Base-by-base conservation (phyloP, 1,140 invertebrate genomes). In the Mycetomoellerius zeteki region DNA sequence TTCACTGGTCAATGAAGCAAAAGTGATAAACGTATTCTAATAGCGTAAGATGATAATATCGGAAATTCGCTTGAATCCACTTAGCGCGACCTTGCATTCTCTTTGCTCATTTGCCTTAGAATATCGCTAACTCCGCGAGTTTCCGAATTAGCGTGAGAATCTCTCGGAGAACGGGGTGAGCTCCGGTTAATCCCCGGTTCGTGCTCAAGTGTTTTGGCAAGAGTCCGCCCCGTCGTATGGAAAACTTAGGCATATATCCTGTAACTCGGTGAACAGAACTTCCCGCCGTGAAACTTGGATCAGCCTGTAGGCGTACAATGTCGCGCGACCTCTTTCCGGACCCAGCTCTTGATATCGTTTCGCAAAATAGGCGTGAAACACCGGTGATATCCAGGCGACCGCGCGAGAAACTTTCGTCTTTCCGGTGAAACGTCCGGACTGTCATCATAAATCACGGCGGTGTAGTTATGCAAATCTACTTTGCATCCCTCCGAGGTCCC, bases 391-490 rank as follows among this genome's bases (percentile, higher is more conserved):
- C 27, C 12, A 14, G 33, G 62, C 67, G 47, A 30, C 62, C 81
- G 64, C 54, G 64, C 80, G 73, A 37, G 81, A 86, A 85, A 90
- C 88, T 91, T 88, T 75, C 54, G 16, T 54, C 24, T 62, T 91
- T 91, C 88, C 90, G 86, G 75, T 5, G 30, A 86, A n/a, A 75
- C 43, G 65, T 72, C 75, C 69, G 65, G 78, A 50, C 77, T 50
- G 84, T 90, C 85, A 52, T 52, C 86, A 75, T 90, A 90, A 92
- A 92, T 92, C 91, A 88, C 69, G 16, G 43, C 47, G 56, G 60
- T 77, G 33, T 82, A 72, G 81, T 90, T 93, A 93, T 92, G 92
- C 89, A 93, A 92, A 93, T 92, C 67, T 77, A 65, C 67, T 54
- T 81, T 62, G 77, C 54, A 67, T 71, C 30, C 84, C 14, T 21